Evolutionary conservation across 2,113 vertebrate genomes (phyloP), one percentile per base, ranked within the genome.

Genomic region (Colius striatus): DNA sequence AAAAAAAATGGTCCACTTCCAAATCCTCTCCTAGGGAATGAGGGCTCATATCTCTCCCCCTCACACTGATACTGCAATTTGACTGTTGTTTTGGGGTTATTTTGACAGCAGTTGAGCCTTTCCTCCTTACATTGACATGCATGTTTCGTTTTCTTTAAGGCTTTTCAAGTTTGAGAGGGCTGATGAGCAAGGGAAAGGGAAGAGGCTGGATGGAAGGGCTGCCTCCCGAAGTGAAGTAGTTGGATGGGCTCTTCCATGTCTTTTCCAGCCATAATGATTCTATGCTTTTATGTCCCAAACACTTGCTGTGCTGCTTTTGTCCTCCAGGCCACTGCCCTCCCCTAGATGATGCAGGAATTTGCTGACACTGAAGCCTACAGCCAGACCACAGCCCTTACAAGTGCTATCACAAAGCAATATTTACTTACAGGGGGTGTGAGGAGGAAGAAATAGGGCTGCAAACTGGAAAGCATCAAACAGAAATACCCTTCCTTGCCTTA

Each of bases 51-150:
- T 95, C 84, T 96, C 58, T 95, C 61, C 57, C 30, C 88, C 82
- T 90, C 94, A 96, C 87, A 63, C 76, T 32, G 60, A 76, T 93
- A 70, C 65, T 93, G 66, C 95, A 92, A 89, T 95, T 97, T 97
- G 90, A 95, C 62, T 63, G 61, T 51, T 34, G 50, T 91, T 73
- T 32, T 68, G n/a, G n/a, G n/a, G n/a, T n/a, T n/a, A n/a, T 92
- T 78, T 30, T 13, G 3, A 57, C 62, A 94, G 76, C 18, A 62
- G 85, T 93, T 48, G 84, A 54, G 70, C 38, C 16, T 89, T 63
- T 87, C 30, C 75, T 93, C 0, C 0, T 88, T 94, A 47, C 60
- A 11, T 55, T 50, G 61, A 91, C 18, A 61, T 19, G 19, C 53
- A 70, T 53, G 86, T 90, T 97, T 89, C 71, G 26, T 75, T 96